phyloP scores from a whole-genome alignment of 2,113 vertebrate species.

The Natator depressus region DNA sequence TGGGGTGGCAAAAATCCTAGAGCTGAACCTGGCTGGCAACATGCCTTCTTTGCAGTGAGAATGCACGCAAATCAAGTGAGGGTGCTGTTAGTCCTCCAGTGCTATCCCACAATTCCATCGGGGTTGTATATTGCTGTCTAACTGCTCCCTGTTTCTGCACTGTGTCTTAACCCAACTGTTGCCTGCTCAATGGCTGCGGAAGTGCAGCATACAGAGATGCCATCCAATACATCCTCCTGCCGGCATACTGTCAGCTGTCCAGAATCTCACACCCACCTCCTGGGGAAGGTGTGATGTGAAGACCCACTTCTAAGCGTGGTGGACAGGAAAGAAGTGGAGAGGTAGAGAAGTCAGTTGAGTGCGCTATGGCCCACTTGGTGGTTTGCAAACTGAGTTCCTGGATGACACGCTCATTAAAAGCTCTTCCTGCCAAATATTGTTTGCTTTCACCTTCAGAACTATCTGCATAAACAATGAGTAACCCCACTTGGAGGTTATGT shows the following conservation, averaged over 20 bases:
- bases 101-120: neutral
- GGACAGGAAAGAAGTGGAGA: no score
- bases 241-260: neutral
- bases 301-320: neutral
- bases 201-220: neutral
- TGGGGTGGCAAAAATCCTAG: no score
- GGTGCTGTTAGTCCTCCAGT: rapidly evolving
- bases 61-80: neutral
- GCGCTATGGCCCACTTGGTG: slow-evolving; percentile 40
- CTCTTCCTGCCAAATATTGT: slow-evolving; percentile 54
- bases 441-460: slow-evolving; percentile 15
- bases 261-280: neutral
- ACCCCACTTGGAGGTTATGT: neutral
- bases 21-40: neutral
- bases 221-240: slow-evolving; percentile 16
- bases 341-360: neutral
- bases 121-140: neutral
- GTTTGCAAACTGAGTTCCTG: slow-evolving; percentile 57
- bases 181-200: rapidly evolving
- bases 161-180: neutral
- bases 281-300: neutral
- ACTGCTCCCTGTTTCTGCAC: rapidly evolving
- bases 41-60: neutral
- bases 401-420: slow-evolving; percentile 60
- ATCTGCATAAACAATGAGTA: neutral